A percentile compares a stretch with the other conserved stretches of the same genome.
Evolutionary conservation across 2,888 invertebrate species (phyloP).

Genomic region (Neoscelio sp.): DNA sequence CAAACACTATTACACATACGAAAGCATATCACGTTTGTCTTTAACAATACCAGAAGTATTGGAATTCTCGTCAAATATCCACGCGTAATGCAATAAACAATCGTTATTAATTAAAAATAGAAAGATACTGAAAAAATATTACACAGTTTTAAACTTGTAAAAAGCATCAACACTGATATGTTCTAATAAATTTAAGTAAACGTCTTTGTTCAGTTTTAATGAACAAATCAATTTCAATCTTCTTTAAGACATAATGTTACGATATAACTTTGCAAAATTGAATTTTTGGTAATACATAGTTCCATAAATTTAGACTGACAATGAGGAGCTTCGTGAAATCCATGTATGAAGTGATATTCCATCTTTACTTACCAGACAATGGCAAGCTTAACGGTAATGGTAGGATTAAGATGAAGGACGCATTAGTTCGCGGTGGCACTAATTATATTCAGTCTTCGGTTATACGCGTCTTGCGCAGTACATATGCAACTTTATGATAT

Average conservation of each 20-base stretch:
- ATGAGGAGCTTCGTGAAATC: slow-evolving; percentile 30
- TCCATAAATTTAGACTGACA: slow-evolving; percentile 14
- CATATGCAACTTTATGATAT: slow-evolving; percentile 23
- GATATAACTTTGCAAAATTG: slow-evolving; percentile 13
- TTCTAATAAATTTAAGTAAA: too few species aligned
- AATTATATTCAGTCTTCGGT: slow-evolving; percentile 34
- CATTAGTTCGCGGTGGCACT: slow-evolving; percentile 41
- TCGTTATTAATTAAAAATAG: too few species aligned
- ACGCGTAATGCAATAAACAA: slow-evolving; percentile 24
- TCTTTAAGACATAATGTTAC: slow-evolving; percentile 10
- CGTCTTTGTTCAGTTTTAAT: too few species aligned
- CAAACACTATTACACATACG: slow-evolving; percentile 29
- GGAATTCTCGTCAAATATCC: slow-evolving; percentile 35
- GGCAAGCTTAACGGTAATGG: slow-evolving; percentile 46
- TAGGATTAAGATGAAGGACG: slow-evolving; percentile 40
- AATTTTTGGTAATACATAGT: slow-evolving; percentile 25
- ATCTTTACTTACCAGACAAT: slow-evolving; percentile 46
- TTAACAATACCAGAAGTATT: slow-evolving; percentile 45
- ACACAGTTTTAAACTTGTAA: too few species aligned
- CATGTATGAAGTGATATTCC: slow-evolving; percentile 41
- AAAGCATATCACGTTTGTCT: slow-evolving; percentile 39
- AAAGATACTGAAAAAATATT: not conserved
- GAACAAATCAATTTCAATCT: too few species aligned
- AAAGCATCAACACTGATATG: too few species aligned
- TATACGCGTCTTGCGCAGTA: not conserved